Evolutionary conservation across 53 echinoderm and acorn worm genomes (phyloP).

Genomic region (Astropecten irregularis): DNA sequence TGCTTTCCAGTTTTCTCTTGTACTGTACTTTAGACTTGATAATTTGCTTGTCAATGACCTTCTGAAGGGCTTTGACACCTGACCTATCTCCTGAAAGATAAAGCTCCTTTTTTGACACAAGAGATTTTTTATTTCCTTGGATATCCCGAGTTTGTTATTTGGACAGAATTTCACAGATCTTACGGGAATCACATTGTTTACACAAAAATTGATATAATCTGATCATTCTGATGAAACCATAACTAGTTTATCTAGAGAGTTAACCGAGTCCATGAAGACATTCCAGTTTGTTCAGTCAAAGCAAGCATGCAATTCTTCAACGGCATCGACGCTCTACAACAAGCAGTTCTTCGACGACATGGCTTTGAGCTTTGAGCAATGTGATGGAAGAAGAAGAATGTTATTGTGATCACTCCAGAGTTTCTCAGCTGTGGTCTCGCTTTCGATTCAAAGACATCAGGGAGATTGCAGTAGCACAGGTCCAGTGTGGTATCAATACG

Average conservation of each 20-base stretch:
- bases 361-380: slow-evolving; percentile 28
- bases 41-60: background rate
- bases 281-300: slow-evolving; percentile 46
- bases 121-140: background rate
- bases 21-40: background rate
- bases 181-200: background rate
- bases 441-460: slow-evolving; percentile 19
- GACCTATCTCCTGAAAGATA: background rate
- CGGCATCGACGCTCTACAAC: slow-evolving; percentile 3
- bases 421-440: slow-evolving; percentile 41
- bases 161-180: slow-evolving; percentile 11
- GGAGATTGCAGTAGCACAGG: slow-evolving; percentile 56
- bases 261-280: background rate
- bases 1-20: slow-evolving; percentile 4
- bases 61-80: slow-evolving; percentile 21
- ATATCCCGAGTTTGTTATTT: slow-evolving; percentile 44
- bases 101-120: background rate
- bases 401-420: slow-evolving; percentile 69
- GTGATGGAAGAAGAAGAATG: slow-evolving; percentile 54
- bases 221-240: background rate
- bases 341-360: background rate
- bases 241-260: background rate
- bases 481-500: slow-evolving; percentile 43
- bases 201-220: slow-evolving; percentile 58
- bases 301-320: background rate